Evolutionary conservation across 2,888 invertebrate genomes (phyloP), one percentile per base, ranked within the genome.

Genomic region (Rhingia rostrata): DNA sequence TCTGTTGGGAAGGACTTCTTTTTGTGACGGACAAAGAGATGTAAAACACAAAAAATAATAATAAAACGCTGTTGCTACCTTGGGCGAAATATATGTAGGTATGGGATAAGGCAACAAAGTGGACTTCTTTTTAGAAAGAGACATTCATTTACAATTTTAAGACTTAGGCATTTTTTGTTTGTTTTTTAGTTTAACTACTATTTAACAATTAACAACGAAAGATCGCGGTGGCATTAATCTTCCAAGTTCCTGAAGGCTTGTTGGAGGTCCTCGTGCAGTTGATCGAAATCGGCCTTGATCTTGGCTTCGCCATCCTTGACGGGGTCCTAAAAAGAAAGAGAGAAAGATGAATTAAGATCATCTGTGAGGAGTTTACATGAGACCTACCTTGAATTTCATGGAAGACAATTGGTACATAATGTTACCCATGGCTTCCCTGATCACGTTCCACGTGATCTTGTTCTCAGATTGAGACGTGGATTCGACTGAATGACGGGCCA

Each of bases 401-500:
- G 97, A 97, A 90, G 97, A 98, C 87, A 99, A 94, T 92, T 99
- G 98, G 93, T 99, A 99, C 88, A 99, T 94, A 89, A 98, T 96
- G 91, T 96, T 96, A 90, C 96, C 96, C 98, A 99, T 97, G 89
- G 97, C 96, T 91, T 99, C 99, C 87, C 97, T 95, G 92, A 99
- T 99, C 69, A 97, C 96, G 90, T 96, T 95, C 99, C 99, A 99
- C 84, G 99, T 99, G 90, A 98, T 96, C 93, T 99, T 99, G 93
- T 99, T 98, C 92, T 99, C 99, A 51, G 97, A 97, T 93, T 99
- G 99, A 69, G 99, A 98, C 35, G 99, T 99, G 86, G 97, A 95
- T 93, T 99, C 99, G 1, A 99, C 99, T 0, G 99, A 97, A 92
- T 99, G 99, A 86, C 98, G 95, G 41, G 99, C 95, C 96, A 99